Evolutionary conservation across 2,888 invertebrate genomes (phyloP).

Genomic region (Gasteruption jaculator): DNA sequence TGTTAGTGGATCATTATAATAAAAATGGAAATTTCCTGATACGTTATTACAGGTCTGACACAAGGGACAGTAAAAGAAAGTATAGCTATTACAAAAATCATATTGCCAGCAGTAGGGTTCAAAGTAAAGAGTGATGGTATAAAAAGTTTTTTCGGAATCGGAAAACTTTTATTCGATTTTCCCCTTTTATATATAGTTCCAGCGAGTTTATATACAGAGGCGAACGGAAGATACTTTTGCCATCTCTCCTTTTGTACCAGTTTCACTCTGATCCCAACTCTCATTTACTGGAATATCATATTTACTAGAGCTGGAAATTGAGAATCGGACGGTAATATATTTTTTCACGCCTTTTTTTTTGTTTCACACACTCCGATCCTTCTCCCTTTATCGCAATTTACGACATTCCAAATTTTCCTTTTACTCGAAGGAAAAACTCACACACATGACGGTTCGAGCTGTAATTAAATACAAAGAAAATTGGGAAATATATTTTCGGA

Average conservation of each 20-base stretch:
- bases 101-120: too few species aligned
- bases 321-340: slow-evolving; percentile 13
- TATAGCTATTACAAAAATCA: too few species aligned
- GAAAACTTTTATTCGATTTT: slow-evolving; percentile 39
- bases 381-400: slow-evolving; percentile 12
- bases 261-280: slow-evolving; percentile 19
- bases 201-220: background rate
- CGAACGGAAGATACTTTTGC: slow-evolving; percentile 10
- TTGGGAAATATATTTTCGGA: too few species aligned
- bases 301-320: slow-evolving; percentile 24
- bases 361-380: slow-evolving; percentile 3
- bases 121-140: slow-evolving; percentile 30
- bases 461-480: too few species aligned
- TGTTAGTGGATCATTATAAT: too few species aligned
- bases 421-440: too few species aligned
- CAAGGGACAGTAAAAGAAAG: too few species aligned
- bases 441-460: too few species aligned
- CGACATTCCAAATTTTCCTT: too few species aligned
- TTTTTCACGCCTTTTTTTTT: background rate
- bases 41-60: too few species aligned
- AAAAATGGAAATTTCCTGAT: too few species aligned
- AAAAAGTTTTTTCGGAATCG: slow-evolving; percentile 37
- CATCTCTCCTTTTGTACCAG: slow-evolving; percentile 15
- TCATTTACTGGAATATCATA: slow-evolving; percentile 23
- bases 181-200: slow-evolving; percentile 5